Conservation (phyloP, 2,888 invertebrate species). For the Ecliptopera silaceata region DNA sequence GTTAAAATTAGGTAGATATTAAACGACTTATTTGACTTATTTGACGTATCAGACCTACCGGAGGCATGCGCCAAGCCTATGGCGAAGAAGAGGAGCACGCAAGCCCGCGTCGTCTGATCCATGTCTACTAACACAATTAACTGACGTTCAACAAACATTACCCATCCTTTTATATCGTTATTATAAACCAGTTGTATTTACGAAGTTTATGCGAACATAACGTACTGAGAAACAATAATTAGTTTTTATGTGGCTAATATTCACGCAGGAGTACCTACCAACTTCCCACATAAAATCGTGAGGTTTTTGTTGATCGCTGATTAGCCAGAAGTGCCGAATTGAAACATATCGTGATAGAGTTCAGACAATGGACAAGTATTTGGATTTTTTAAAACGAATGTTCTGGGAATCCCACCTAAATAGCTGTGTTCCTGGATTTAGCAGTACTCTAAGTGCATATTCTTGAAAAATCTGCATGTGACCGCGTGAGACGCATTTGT, state of each 20-base stretch:
- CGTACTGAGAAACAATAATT: constrained; percentile 57
- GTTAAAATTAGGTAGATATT: constrained; percentile 1
- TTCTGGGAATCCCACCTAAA: constrained; percentile 16
- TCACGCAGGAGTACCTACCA: constrained; percentile 31
- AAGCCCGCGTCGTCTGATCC: constrained; percentile 53
- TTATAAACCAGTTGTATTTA: constrained; percentile 55
- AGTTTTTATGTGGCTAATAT: constrained; percentile 37
- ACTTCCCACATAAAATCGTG: constrained; percentile 36
- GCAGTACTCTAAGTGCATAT: background rate
- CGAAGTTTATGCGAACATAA: constrained; percentile 53
- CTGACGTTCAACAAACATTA: constrained; percentile 44
- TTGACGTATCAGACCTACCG: constrained; percentile 49
- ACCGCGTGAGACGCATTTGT: background rate
- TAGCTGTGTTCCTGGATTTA: background rate
- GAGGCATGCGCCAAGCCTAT: constrained; percentile 46
- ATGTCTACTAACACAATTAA: constrained; percentile 54
- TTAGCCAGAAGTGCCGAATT: constrained; percentile 40
- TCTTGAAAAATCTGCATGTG: constrained; percentile 1
- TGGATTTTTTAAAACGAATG: background rate
- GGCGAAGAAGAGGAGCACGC: constrained; percentile 49
- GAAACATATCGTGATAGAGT: constrained; percentile 22
- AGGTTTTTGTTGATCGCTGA: constrained; percentile 39
- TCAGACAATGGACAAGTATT: constrained; percentile 14
- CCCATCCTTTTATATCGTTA: constrained; percentile 71
- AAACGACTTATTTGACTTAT: too few species aligned